These are phyloP conservation scores for Oithona nana DNA, from an alignment of 2,888 invertebrate genomes.

Conservation along the genomic window DNA sequence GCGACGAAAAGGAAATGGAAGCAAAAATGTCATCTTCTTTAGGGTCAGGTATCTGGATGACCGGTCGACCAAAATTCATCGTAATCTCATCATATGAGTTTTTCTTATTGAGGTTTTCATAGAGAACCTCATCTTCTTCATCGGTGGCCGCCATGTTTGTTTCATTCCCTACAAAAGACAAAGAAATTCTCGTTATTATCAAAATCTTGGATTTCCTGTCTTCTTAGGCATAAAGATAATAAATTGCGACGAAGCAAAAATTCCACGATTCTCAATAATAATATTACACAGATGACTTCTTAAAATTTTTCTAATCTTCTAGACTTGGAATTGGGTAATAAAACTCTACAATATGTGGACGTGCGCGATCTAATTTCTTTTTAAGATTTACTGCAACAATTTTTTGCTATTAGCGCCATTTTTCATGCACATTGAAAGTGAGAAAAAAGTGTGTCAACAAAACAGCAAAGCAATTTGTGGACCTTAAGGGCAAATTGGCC, in stretches of 20 bases:
- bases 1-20: slow-evolving; percentile 2
- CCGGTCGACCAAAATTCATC: slow-evolving; percentile 6
- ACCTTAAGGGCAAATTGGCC: background rate
- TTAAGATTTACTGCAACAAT: too few relatives aligned
- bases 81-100: slow-evolving; percentile 3
- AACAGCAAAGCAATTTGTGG: background rate
- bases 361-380: too few relatives aligned
- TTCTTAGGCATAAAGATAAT: too few relatives aligned
- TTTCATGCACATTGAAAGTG: background rate
- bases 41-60: background rate
- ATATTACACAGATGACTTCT: too few relatives aligned
- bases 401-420: background rate
- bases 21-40: background rate
- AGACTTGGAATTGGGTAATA: too few relatives aligned
- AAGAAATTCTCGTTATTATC: too few relatives aligned
- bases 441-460: background rate
- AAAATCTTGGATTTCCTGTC: too few relatives aligned
- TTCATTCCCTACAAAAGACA: too few relatives aligned
- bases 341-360: too few relatives aligned
- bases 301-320: too few relatives aligned
- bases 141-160: background rate
- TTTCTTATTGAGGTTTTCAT: background rate
- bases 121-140: background rate
- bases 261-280: too few relatives aligned
- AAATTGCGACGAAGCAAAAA: too few relatives aligned